phyloP scores from a whole-genome alignment of 2,797 vertebrate genomes.

The Anguilla obscura region DNA sequence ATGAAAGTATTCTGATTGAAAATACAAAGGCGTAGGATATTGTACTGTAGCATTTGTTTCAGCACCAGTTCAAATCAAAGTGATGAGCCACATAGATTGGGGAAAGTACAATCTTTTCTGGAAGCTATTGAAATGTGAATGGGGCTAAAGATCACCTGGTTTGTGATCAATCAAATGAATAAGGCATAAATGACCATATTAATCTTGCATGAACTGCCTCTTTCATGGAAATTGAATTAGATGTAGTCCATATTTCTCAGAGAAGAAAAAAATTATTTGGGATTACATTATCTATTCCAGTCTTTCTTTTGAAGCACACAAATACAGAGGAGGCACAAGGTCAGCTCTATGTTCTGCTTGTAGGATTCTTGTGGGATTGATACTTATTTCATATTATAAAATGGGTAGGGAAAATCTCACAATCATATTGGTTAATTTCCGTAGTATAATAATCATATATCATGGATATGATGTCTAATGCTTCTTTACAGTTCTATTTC shows the following conservation, averaged over 20 bases:
- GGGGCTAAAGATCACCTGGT: not conserved
- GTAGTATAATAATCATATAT: too few species aligned
- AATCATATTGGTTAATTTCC: too few species aligned
- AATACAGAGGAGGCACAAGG: not conserved
- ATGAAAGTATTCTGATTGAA: not conserved
- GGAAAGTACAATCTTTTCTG: not conserved
- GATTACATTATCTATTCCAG: not conserved
- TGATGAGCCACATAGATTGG: not conserved
- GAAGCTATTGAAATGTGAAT: not conserved
- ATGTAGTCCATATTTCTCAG: not conserved
- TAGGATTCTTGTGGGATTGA: not conserved
- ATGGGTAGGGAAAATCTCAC: too few species aligned
- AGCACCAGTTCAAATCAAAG: not conserved
- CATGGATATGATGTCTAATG: too few species aligned
- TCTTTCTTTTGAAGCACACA: not conserved
- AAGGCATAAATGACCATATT: slow-evolving; percentile 2
- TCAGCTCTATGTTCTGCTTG: not conserved
- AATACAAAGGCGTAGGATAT: too few species aligned
- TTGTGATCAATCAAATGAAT: not conserved
- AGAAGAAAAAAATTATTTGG: not conserved
- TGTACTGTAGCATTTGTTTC: too few species aligned
- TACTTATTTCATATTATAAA: too few species aligned
- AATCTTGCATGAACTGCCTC: slow-evolving; percentile 1
- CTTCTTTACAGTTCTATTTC: too few species aligned
- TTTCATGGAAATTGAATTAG: not conserved